Evolutionary conservation across 2,113 vertebrate genomes (phyloP), one percentile per base, ranked within the genome.

Genomic region (Bos javanicus): DNA sequence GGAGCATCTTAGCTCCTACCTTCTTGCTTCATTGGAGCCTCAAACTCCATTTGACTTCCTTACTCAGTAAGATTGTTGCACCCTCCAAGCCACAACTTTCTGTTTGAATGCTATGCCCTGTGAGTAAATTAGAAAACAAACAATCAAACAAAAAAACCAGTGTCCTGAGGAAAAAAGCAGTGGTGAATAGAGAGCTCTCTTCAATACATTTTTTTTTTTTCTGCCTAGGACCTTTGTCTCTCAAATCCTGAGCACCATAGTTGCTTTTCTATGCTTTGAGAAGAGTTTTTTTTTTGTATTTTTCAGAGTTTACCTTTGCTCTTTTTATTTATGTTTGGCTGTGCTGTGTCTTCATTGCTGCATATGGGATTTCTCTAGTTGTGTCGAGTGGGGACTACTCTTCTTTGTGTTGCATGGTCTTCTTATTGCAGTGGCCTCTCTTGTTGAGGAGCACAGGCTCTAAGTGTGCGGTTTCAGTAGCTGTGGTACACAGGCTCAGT

Each of bases 21-120:
- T 67, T 91, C 39, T 82, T 71, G 91, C 64, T 90, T 93, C 52
- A 50, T 1, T 64, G 48, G 54, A 90, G 23, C 30, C 23, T 59
- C 52, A 57, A n/a, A 86, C 33, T 67, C 21, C 39, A 96, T 80
- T 78, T 90, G 43, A 59, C 26, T 94, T 91, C 4, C 23, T n/a
- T 59, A 86, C n/a, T 33, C 26, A n/a, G 26, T 90, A 33, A 50
- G 50, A 59, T 1, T 30, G 50, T 8, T 14, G 21, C 15, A n/a
- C 57, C 52, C 67, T 59, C 15, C 23, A 81, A 87, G 8, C 15
- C 59, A 52, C 60, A 59, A n/a, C 10, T 59, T 87, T 76, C 48
- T 94, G 11, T 71, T 87, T 52, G 59, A 57, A 67, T 26, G 50
- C 30, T 59, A 6, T 67, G 25, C 33, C 26, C 57, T 43, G 15